These are phyloP conservation scores for Nesoenas mayeri DNA, from an alignment of 2,113 vertebrate genomes.

Conservation along the genomic window DNA sequence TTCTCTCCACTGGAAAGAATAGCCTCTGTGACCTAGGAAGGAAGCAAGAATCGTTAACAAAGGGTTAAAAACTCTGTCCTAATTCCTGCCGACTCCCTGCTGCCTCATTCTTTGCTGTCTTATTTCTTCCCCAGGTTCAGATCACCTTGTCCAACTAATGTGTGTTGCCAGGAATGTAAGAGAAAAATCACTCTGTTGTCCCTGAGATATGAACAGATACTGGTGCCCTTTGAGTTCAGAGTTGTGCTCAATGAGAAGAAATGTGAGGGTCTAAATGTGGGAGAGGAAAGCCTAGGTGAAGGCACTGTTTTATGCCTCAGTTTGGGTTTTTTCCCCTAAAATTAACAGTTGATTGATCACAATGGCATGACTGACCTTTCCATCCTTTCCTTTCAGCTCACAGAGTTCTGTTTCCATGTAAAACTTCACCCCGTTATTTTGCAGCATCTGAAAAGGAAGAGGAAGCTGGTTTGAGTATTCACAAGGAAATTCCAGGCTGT, in stretches of 20 bases:
- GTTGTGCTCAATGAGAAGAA: background rate
- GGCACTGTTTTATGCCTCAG: background rate
- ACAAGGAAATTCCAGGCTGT: constrained; percentile 37
- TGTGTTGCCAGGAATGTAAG: background rate
- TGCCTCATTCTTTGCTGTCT: constrained; percentile 30
- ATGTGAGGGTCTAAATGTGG: background rate
- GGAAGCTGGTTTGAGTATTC: background rate
- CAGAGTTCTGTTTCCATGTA: constrained; percentile 77
- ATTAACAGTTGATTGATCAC: background rate
- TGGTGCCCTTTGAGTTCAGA: background rate
- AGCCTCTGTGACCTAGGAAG: constrained; percentile 79
- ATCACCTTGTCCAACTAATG: constrained; percentile 15
- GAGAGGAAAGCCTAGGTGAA: background rate
- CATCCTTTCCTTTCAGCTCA: constrained; percentile 79
- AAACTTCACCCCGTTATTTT: constrained; percentile 82
- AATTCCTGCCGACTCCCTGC: constrained; percentile 19
- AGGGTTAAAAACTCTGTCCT: constrained; percentile 23
- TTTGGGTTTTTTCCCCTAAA: background rate
- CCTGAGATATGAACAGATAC: background rate
- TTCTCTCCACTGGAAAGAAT: constrained; percentile 72
- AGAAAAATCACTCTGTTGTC: background rate
- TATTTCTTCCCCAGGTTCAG: background rate
- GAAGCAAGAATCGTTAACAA: background rate
- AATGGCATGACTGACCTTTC: constrained; percentile 73
- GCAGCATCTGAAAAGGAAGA: constrained; percentile 80